These are phyloP conservation scores for Coelopa pilipes DNA, from an alignment of 2,888 invertebrate species.

Conservation along the genomic window DNA sequence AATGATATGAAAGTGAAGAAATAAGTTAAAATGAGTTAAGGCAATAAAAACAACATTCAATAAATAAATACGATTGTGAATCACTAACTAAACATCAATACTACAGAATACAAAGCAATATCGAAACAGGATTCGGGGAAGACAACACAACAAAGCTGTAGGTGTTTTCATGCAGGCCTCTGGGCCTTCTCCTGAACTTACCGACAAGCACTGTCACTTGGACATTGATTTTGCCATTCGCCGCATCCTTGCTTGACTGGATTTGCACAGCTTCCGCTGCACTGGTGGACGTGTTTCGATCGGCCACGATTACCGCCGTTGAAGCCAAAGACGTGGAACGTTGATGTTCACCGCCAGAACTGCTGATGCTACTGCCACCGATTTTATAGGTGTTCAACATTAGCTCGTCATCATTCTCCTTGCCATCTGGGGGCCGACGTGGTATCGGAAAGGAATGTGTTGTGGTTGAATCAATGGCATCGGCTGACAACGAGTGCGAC, in stretches of 20 bases:
- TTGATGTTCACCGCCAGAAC: conserved; percentile 50
- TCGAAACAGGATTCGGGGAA: background rate
- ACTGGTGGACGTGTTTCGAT: conserved; percentile 65
- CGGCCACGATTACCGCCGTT: conserved; percentile 69
- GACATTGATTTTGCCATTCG: conserved; percentile 87
- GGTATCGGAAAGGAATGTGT: conserved; percentile 57
- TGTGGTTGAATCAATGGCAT: conserved; percentile 54
- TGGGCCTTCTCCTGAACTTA: conserved; percentile 52
- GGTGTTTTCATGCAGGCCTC: too few relatives aligned
- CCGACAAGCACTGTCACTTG: conserved; percentile 86
- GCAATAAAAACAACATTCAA: conserved; percentile 5
- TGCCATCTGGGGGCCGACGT: conserved; percentile 79
- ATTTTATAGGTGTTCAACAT: conserved; percentile 53
- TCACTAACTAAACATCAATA: background rate
- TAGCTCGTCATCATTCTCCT: conserved; percentile 79
- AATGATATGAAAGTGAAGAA: conserved; percentile 18
- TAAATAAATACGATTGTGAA: background rate
- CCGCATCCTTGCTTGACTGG: conserved; percentile 70
- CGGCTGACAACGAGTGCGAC: conserved; percentile 55
- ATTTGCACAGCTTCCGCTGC: conserved; percentile 60
- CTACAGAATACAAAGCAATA: background rate
- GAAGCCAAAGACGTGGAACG: conserved; percentile 56
- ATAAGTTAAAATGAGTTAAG: conserved; percentile 24
- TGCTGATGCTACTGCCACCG: conserved; percentile 67
- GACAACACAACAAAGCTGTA: background rate